Evolutionary conservation across 2,888 invertebrate species (phyloP), one percentile per base, ranked within the genome.

Genomic region (Xanthia togata): DNA sequence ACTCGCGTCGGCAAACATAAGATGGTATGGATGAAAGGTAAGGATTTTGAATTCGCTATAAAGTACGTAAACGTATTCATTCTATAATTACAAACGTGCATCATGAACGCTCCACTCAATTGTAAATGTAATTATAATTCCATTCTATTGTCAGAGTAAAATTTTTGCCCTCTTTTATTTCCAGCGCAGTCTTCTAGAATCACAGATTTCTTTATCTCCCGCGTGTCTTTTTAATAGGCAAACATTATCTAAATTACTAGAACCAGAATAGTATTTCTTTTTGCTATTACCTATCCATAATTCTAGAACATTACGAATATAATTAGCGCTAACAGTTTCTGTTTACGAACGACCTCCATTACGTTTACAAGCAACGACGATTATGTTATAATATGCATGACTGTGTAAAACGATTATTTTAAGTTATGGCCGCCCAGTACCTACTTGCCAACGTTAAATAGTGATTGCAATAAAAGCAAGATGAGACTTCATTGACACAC

Each of bases 131-230:
- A 81, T 35, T 47, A 64, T 59, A 60, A 70, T 63, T 76, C 57
- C 75, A 64, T 71, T 60, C 55, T 59, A 59, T 60, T 41, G 35
- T 59, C 76, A 53, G 63, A 76, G 35, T 63, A 68, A 70, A 64
- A 57, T 35, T 64, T 41, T 59, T 76, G 70, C 31, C 76, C 55
- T 67, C 65, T 55, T 80, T 68, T 60, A 63, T 63, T 70, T 67
- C 65, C 72, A 62, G 62, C 67, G 68, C 85, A 82, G 79, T 85
- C 79, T 84, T 82, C 78, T 79, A 83, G 44, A 73, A 83, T 85
- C 85, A 86, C 85, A 85, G 83, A 78, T 85, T 72, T 68, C 50
- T 71, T 73, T 71, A 65, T 53, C 75, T 67, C 76, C 78, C 87
- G 85, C 85, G 78, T 85, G 73, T 76, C 63, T 50, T 85, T 79